Conservation (phyloP, 2,113 vertebrate genomes). For the Syngnathus floridae region DNA sequence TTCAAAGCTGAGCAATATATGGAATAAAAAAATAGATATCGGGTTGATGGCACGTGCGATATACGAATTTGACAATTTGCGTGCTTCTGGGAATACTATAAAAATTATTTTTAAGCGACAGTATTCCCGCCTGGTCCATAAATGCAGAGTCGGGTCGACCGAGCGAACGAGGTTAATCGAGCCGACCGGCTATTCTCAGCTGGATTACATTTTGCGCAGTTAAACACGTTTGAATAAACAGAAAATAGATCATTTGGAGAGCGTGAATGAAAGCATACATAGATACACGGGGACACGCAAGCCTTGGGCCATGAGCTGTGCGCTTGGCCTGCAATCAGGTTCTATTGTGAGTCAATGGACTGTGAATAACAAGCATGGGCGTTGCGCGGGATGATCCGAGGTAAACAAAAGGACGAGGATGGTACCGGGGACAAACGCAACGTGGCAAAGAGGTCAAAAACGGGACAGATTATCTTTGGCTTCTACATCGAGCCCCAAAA, state of each 20-base stretch:
- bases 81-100: too few relatives aligned
- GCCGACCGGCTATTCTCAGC: slow-evolving; percentile 2
- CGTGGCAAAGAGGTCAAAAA: slow-evolving; percentile 12
- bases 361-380: slow-evolving; percentile 44
- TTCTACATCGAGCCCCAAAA: slow-evolving; percentile 1
- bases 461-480: neutral
- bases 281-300: too few relatives aligned
- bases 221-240: neutral
- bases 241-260: neutral
- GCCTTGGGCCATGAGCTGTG: neutral
- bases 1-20: too few relatives aligned
- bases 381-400: slow-evolving; percentile 31
- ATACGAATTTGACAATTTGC: too few relatives aligned
- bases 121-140: slow-evolving; percentile 20
- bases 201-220: neutral
- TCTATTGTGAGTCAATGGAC: slow-evolving; percentile 50
- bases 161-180: slow-evolving; percentile 55
- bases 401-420: slow-evolving; percentile 41
- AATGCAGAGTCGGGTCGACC: slow-evolving; percentile 26
- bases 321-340: slow-evolving; percentile 12
- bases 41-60: too few relatives aligned
- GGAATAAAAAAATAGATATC: neutral
- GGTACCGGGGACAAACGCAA: slow-evolving; percentile 28
- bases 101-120: neutral
- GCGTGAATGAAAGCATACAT: too few relatives aligned